Evolutionary conservation across 1,140 invertebrate genomes (phyloP).

Genomic region (Hylyphantes graminicola): DNA sequence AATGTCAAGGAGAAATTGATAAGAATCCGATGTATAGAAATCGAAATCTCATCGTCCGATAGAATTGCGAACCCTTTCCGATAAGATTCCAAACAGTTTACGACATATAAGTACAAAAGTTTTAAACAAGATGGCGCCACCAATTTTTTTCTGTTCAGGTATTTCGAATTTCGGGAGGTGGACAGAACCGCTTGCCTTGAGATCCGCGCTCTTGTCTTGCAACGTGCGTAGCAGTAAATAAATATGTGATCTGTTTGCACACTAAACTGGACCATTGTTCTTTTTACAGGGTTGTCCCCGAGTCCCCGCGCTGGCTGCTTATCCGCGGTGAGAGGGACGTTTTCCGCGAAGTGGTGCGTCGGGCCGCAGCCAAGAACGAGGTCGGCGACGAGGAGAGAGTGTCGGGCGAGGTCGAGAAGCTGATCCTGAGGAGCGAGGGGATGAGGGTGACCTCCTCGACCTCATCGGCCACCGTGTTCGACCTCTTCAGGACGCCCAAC

Average conservation of each 20-base stretch:
- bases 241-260: neutral
- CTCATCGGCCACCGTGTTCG: slow-evolving; percentile 71
- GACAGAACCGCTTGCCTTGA: too few species aligned
- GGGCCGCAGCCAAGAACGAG: slow-evolving; percentile 79
- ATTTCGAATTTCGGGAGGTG: too few species aligned
- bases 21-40: too few species aligned
- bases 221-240: neutral
- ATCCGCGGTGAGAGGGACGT: slow-evolving; percentile 78
- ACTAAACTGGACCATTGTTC: neutral
- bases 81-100: too few species aligned
- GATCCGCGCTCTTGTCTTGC: too few species aligned
- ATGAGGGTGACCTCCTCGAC: slow-evolving; percentile 64
- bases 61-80: too few species aligned
- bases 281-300: slow-evolving; percentile 76
- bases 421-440: slow-evolving; percentile 61
- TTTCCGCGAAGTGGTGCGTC: slow-evolving; percentile 76
- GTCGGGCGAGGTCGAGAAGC: slow-evolving; percentile 25
- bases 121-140: too few species aligned
- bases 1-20: too few species aligned
- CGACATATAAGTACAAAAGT: too few species aligned
- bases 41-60: too few species aligned
- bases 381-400: slow-evolving; percentile 59
- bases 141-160: too few species aligned
- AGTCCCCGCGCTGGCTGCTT: slow-evolving; percentile 86
- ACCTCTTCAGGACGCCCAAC: slow-evolving; percentile 78